Conservation (phyloP, 2,113 vertebrate genomes). For the Garra rufa region DNA sequence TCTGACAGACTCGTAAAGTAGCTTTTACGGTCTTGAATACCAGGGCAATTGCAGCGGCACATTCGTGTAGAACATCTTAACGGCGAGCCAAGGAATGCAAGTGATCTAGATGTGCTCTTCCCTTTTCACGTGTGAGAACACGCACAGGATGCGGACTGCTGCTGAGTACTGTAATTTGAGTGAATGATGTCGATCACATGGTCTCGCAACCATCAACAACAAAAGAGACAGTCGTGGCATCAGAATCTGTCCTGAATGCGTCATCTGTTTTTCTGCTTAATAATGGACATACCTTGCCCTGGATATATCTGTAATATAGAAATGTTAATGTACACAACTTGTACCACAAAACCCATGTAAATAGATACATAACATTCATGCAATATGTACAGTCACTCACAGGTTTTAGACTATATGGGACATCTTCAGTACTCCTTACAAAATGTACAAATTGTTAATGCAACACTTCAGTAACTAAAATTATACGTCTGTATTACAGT, state of each 20-base stretch:
- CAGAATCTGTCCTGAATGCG: conserved; percentile 28
- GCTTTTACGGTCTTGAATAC: conserved; percentile 79
- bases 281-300: not conserved
- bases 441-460: not conserved
- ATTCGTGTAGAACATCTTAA: conserved; percentile 77
- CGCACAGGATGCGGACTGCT: conserved; percentile 77
- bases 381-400: not conserved
- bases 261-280: conserved; percentile 10
- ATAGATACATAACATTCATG: not conserved
- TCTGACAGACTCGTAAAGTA: conserved; percentile 79
- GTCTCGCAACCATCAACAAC: conserved; percentile 71
- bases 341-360: not conserved
- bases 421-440: not conserved
- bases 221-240: conserved; percentile 18
- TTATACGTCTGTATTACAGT: not conserved
- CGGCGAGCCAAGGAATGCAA: conserved; percentile 77
- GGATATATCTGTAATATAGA: not conserved
- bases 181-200: conserved; percentile 80
- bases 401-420: not conserved
- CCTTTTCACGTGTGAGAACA: conserved; percentile 78
- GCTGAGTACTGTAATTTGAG: conserved; percentile 79
- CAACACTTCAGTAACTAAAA: not conserved
- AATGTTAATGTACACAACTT: not conserved
- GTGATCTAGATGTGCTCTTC: conserved; percentile 73
- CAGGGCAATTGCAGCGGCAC: conserved; percentile 76